Evolutionary conservation across 1,140 invertebrate genomes (phyloP).

Genomic region (Drosophila bocki): DNA sequence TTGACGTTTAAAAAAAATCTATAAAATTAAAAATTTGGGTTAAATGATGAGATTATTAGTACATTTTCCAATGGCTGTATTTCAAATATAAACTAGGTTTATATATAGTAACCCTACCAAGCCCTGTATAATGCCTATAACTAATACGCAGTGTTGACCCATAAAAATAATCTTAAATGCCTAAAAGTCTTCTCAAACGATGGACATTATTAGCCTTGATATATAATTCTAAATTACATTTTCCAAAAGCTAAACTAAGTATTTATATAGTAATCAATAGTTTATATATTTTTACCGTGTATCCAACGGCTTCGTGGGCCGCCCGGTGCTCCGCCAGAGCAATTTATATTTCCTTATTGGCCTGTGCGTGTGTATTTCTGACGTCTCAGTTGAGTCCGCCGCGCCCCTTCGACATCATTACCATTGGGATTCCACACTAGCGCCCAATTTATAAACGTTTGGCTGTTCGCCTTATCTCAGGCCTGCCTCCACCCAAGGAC

Average conservation of each 20-base stretch:
- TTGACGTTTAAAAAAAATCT: not conserved
- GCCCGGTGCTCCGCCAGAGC: slow-evolving; percentile 51
- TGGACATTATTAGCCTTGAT: no score
- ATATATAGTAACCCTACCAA: no score
- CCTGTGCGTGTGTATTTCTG: slow-evolving; percentile 66
- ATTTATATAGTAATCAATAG: not conserved
- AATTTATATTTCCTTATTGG: slow-evolving; percentile 74
- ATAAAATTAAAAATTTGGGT: no score
- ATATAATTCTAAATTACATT: no score
- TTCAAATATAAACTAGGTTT: not conserved
- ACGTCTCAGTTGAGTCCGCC: slow-evolving; percentile 64
- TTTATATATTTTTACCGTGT: slow-evolving; percentile 12
- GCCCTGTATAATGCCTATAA: not conserved
- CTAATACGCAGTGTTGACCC: not conserved
- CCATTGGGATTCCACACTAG: slow-evolving; percentile 71
- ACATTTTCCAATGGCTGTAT: no score
- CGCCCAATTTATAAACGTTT: slow-evolving; percentile 79
- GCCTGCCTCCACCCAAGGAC: slow-evolving; percentile 25
- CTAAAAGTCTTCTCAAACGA: no score
- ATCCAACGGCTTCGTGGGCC: slow-evolving; percentile 13
- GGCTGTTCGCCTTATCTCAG: slow-evolving; percentile 67
- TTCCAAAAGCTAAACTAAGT: not conserved
- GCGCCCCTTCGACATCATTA: slow-evolving; percentile 54
- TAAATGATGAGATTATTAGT: no score
- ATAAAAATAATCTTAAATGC: no score